Evolutionary conservation across 2,888 invertebrate species (phyloP).

Genomic region (Nomada ruficornis): DNA sequence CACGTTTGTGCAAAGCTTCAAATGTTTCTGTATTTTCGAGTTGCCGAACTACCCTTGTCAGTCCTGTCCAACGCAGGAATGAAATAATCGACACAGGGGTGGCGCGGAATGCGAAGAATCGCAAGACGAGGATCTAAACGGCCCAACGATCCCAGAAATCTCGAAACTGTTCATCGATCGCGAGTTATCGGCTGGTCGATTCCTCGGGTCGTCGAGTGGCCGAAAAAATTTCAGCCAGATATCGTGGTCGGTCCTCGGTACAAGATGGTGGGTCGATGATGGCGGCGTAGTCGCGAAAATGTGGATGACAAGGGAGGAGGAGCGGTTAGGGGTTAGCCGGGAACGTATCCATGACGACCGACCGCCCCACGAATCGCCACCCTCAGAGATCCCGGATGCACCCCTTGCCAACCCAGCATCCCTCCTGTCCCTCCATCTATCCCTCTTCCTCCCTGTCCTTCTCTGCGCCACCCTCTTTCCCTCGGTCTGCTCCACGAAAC

Average conservation of each 20-base stretch:
- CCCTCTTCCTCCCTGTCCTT: background rate
- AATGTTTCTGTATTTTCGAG: no score
- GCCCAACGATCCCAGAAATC: background rate
- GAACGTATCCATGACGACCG: constrained; percentile 84
- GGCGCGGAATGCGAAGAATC: background rate
- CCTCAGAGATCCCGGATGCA: constrained; percentile 81
- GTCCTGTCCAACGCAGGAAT: no score
- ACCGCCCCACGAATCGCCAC: constrained; percentile 82
- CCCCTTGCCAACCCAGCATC: constrained; percentile 75
- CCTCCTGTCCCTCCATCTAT: constrained; percentile 52
- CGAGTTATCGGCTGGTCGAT: background rate
- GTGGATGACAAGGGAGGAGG: constrained; percentile 74
- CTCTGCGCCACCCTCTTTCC: background rate
- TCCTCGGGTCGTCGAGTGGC: constrained; percentile 28
- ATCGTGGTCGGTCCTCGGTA: constrained; percentile 58
- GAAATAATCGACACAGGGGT: no score
- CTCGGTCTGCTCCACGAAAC: background rate
- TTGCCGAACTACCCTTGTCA: no score
- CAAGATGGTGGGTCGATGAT: constrained; percentile 84
- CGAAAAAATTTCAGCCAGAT: constrained; percentile 69
- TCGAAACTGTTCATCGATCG: constrained; percentile 26
- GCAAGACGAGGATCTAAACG: background rate
- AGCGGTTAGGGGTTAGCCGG: constrained; percentile 82
- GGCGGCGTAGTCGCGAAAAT: constrained; percentile 80
- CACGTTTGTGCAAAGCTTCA: no score